Conservation (phyloP, 2,888 invertebrate species). For the Mimumesa dahlbomi region DNA sequence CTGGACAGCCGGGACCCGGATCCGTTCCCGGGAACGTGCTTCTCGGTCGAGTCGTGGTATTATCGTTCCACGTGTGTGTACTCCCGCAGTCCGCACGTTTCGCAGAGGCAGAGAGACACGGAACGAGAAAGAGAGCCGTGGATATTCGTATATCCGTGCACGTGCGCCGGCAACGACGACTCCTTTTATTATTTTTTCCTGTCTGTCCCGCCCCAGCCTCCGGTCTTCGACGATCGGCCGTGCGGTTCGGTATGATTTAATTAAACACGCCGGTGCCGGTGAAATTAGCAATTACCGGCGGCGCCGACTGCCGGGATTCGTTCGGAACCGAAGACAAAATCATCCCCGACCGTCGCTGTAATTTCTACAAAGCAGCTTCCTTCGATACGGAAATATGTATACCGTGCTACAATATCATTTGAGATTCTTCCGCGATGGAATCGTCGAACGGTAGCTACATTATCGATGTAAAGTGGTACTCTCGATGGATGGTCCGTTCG, state of each 20-base stretch:
- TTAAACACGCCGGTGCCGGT: conserved; percentile 61
- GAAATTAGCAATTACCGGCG: conserved; percentile 68
- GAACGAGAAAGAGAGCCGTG: neutral
- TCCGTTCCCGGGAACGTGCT: conserved; percentile 66
- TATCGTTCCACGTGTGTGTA: conserved; percentile 59
- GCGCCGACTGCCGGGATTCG: conserved; percentile 43
- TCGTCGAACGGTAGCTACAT: no score
- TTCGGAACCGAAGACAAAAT: conserved; percentile 22
- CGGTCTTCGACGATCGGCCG: conserved; percentile 15
- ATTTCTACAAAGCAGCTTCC: no score
- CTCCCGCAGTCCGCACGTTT: conserved; percentile 40
- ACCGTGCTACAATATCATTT: no score
- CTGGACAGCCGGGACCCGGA: conserved; percentile 60
- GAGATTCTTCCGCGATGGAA: no score
- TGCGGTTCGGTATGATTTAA: conserved; percentile 63
- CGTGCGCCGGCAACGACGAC: conserved; percentile 56
- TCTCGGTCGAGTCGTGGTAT: conserved; percentile 61
- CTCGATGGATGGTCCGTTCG: no score
- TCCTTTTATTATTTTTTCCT: conserved; percentile 34
- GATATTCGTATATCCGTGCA: conserved; percentile 50
- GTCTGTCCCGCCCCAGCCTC: neutral
- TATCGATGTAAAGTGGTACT: no score
- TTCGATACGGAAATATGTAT: no score
- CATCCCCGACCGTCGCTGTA: no score
- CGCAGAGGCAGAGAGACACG: conserved; percentile 19